Evolutionary conservation across 2,797 vertebrate genomes (phyloP).

Genomic region (Crenichthys baileyi): DNA sequence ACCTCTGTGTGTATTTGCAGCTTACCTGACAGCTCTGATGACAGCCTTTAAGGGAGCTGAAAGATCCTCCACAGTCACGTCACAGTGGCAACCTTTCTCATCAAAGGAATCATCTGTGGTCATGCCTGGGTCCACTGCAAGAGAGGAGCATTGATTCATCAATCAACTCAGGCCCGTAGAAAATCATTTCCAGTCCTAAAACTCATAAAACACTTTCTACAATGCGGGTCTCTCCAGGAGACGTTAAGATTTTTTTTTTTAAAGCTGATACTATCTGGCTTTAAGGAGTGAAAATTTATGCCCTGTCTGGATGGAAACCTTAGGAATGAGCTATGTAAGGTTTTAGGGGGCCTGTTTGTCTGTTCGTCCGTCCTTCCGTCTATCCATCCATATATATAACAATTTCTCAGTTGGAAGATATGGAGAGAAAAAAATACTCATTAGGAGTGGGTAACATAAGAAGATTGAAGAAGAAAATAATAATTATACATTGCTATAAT

Average conservation of each 20-base stretch:
- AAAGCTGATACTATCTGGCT: slow-evolving; percentile 53
- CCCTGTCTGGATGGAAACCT: slow-evolving; percentile 32
- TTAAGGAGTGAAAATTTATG: slow-evolving; percentile 54
- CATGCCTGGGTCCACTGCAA: slow-evolving; percentile 88
- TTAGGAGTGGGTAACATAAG: neutral
- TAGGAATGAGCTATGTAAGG: slow-evolving; percentile 37
- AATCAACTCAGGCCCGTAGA: slow-evolving; percentile 28
- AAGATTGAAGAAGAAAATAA: slow-evolving; percentile 12
- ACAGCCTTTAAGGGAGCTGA: slow-evolving; percentile 93
- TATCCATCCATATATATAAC: too few relatives aligned
- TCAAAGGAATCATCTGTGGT: slow-evolving; percentile 91
- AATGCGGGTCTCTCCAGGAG: slow-evolving; percentile 14
- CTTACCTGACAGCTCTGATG: slow-evolving; percentile 96
- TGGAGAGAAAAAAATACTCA: neutral
- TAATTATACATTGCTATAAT: slow-evolving; percentile 2
- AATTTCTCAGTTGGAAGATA: slow-evolving; percentile 1
- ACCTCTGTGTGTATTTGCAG: neutral
- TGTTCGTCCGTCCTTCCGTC: neutral
- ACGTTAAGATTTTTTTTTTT: slow-evolving; percentile 33
- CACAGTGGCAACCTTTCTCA: slow-evolving; percentile 94
- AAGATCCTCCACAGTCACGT: slow-evolving; percentile 94
- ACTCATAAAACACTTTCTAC: slow-evolving; percentile 41
- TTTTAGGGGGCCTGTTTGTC: neutral
- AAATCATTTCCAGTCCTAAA: slow-evolving; percentile 42
- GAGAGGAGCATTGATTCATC: slow-evolving; percentile 31